Conservation (phyloP, 2,113 vertebrate genomes). For the Ceyx cyanopectus region DNA sequence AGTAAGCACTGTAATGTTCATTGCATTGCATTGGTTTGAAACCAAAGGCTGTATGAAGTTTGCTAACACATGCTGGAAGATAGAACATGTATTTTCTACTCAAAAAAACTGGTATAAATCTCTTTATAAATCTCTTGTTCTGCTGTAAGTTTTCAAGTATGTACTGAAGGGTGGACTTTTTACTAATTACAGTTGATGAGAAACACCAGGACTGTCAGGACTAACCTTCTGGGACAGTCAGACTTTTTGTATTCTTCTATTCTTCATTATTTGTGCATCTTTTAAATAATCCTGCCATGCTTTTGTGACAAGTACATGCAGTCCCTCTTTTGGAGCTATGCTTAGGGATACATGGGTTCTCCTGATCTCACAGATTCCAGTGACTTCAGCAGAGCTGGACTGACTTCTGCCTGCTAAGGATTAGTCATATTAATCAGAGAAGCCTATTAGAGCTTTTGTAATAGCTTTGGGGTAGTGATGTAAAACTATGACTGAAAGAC, state of each 20-base stretch:
- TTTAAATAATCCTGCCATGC: background rate
- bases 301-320: background rate
- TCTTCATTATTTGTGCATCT: background rate
- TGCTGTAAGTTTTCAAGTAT: slow-evolving; percentile 65
- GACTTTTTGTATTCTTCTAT: slow-evolving; percentile 25
- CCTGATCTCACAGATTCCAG: background rate
- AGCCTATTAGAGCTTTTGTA: background rate
- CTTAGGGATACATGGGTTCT: background rate
- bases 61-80: slow-evolving; percentile 63
- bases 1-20: slow-evolving; percentile 33
- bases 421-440: background rate
- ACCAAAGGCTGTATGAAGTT: slow-evolving; percentile 76
- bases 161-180: slow-evolving; percentile 39
- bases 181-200: slow-evolving; percentile 4
- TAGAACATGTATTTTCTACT: slow-evolving; percentile 75
- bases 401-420: background rate
- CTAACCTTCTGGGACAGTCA: background rate
- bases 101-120: slow-evolving; percentile 62
- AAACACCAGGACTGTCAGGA: slow-evolving; percentile 41
- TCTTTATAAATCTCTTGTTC: slow-evolving; percentile 70
- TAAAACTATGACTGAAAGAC: background rate
- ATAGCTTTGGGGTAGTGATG: background rate
- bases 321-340: background rate
- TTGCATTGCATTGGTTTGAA: slow-evolving; percentile 67
- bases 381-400: background rate